These are phyloP conservation scores for Tuberolachnus salignus DNA, from an alignment of 2,888 invertebrate species.

Conservation along the genomic window DNA sequence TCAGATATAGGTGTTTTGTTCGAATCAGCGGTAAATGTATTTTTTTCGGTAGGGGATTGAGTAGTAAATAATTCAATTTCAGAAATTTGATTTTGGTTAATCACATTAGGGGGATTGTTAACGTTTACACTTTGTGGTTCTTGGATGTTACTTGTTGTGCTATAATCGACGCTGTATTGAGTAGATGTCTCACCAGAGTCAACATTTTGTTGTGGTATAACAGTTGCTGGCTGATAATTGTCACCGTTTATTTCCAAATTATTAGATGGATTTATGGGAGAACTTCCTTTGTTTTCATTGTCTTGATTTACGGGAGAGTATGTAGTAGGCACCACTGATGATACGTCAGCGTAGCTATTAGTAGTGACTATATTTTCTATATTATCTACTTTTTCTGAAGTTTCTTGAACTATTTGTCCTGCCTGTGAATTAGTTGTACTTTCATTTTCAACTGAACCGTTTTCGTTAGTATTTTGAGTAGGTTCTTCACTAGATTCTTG, in stretches of 20 bases:
- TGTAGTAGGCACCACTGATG: not conserved
- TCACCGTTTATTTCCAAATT: not conserved
- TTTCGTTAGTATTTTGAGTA: not conserved
- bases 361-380: slow-evolving; percentile 18
- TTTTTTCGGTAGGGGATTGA: slow-evolving; percentile 57
- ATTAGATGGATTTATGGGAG: not conserved
- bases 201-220: not conserved
- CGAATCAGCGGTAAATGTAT: not conserved
- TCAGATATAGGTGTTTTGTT: slow-evolving; percentile 57
- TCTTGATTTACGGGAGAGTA: not conserved
- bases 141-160: slow-evolving; percentile 5
- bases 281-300: not conserved
- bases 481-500: not conserved
- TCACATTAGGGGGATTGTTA: not conserved
- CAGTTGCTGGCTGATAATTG: not conserved
- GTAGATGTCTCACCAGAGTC: slow-evolving; percentile 22
- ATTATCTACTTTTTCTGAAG: not conserved
- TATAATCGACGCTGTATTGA: slow-evolving; percentile 2
- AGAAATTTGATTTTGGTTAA: slow-evolving; percentile 24
- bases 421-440: not conserved
- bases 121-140: slow-evolving; percentile 2
- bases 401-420: slow-evolving; percentile 12
- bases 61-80: slow-evolving; percentile 22
- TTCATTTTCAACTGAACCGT: not conserved
- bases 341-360: slow-evolving; percentile 2